Percentiles rank a stretch among this genome's conserved stretches.
phyloP scores from a whole-genome alignment of 2,797 vertebrate species.

The Anguilla marmorata region DNA sequence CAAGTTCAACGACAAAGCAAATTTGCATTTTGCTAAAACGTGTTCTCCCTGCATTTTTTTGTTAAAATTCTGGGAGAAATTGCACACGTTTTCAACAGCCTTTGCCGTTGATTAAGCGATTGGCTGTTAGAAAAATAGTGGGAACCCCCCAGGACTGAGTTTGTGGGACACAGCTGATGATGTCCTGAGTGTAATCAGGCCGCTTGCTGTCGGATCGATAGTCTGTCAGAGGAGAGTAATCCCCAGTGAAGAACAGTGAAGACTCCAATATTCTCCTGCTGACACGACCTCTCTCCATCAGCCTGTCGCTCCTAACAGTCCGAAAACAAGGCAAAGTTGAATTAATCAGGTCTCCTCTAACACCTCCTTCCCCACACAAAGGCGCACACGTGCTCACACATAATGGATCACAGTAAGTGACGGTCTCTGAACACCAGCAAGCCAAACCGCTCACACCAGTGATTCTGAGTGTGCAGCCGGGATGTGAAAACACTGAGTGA shows the following conservation, averaged over 20 bases:
- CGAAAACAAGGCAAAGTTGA: neutral
- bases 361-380: neutral
- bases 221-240: neutral
- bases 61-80: too few relatives aligned
- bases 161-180: neutral
- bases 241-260: neutral
- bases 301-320: neutral
- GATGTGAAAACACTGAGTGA: neutral
- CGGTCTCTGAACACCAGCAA: neutral
- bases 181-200: neutral
- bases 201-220: neutral
- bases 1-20: too few relatives aligned
- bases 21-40: neutral
- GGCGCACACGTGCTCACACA: neutral
- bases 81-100: neutral
- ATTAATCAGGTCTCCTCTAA: neutral
- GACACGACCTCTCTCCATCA: neutral
- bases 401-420: neutral
- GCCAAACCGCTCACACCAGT: neutral
- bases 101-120: neutral
- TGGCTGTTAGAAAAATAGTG: neutral
- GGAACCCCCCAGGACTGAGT: neutral
- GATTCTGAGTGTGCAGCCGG: neutral
- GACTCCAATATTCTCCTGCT: neutral
- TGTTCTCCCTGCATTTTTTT: too few relatives aligned